These are phyloP conservation scores for Chloroclystis v-ata DNA, from an alignment of 2,888 invertebrate genomes.

Conservation along the genomic window DNA sequence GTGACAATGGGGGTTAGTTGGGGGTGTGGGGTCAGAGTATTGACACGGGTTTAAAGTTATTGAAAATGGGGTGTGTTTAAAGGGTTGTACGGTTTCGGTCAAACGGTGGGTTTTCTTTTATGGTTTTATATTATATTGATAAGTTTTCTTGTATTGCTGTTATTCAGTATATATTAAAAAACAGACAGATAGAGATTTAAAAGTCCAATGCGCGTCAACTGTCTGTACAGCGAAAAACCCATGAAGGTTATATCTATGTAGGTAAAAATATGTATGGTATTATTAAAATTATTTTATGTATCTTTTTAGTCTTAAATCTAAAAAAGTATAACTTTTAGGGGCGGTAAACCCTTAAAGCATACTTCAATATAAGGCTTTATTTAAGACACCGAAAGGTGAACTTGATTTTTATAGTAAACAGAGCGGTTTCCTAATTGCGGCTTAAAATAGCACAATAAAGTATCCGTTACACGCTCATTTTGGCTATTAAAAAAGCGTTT, in stretches of 20 bases:
- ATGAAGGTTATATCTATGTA: no score
- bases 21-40: constrained; percentile 54
- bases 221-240: no score
- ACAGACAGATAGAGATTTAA: no score
- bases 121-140: neutral
- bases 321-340: no score
- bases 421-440: neutral
- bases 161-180: no score
- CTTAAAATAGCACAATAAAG: neutral
- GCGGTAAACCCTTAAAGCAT: no score
- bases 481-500: constrained; percentile 22
- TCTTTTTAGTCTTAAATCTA: no score
- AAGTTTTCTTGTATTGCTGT: no score
- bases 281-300: no score
- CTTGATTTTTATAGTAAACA: neutral
- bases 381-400: no score
- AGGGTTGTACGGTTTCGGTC: constrained; percentile 46
- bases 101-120: constrained; percentile 9
- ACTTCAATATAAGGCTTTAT: neutral
- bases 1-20: constrained; percentile 68
- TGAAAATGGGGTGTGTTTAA: constrained; percentile 58
- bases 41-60: constrained; percentile 74
- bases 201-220: no score
- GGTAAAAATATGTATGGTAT: no score
- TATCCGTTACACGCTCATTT: neutral